Percentiles rank a stretch among this genome's conserved stretches.
Conservation (phyloP, 2,888 invertebrate genomes). For the Eumacrocentrus americanus region DNA sequence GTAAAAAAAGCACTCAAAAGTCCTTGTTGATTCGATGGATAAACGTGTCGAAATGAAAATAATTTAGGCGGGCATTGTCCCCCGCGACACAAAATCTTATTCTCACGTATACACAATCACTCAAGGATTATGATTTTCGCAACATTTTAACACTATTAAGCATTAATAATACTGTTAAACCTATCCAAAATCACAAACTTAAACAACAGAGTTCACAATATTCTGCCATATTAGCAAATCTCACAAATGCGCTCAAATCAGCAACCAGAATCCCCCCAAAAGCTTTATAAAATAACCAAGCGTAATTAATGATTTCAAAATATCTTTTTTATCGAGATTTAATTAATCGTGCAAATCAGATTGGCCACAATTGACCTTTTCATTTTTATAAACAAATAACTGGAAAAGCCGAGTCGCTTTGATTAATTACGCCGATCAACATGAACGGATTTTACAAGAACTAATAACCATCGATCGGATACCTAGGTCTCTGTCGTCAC, state of each 20-base stretch:
- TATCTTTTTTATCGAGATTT: constrained; percentile 23
- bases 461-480: constrained; percentile 17
- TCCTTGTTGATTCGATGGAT: constrained; percentile 27
- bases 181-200: constrained; percentile 43
- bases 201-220: constrained; percentile 53
- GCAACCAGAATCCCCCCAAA: constrained; percentile 37
- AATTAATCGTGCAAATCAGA: constrained; percentile 28
- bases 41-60: constrained; percentile 21
- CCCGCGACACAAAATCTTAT: constrained; percentile 19
- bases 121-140: constrained; percentile 31
- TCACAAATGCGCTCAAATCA: constrained; percentile 50
- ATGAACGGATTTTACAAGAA: background rate
- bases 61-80: constrained; percentile 26
- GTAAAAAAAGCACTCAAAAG: constrained; percentile 32
- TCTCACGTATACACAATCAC: constrained; percentile 24
- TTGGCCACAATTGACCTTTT: constrained; percentile 19
- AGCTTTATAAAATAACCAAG: constrained; percentile 15
- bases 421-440: constrained; percentile 35
- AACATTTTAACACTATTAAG: constrained; percentile 41
- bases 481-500: constrained; percentile 20
- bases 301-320: background rate
- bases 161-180: constrained; percentile 32
- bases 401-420: constrained; percentile 32
- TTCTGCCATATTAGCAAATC: constrained; percentile 58
- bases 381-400: constrained; percentile 36